These are phyloP conservation scores for Drosophila dunni DNA, from an alignment of 1,140 invertebrate genomes.

Conservation along the genomic window DNA sequence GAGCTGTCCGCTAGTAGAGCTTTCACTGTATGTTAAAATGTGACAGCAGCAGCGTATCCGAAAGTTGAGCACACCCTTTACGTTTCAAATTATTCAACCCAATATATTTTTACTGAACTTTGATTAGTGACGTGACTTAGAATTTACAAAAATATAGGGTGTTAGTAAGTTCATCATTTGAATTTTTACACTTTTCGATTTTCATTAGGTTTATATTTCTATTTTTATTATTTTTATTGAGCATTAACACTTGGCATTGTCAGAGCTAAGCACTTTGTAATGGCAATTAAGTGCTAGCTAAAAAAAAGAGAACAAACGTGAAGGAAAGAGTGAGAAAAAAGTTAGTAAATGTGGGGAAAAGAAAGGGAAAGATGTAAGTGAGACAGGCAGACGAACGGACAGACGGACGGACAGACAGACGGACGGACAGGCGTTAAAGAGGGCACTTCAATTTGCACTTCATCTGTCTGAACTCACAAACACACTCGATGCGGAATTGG, in stretches of 20 bases:
- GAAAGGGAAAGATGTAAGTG: neutral
- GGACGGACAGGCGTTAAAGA: slow-evolving; percentile 31
- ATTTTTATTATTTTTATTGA: slow-evolving; percentile 33
- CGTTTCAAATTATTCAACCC: no score
- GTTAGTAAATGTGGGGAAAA: neutral
- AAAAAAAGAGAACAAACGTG: slow-evolving; percentile 48
- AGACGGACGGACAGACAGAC: slow-evolving; percentile 6
- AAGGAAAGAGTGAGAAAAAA: neutral
- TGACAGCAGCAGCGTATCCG: no score
- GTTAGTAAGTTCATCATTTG: neutral
- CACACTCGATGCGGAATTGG: neutral
- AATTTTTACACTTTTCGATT: neutral
- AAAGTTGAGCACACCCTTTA: no score
- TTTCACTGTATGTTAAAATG: no score
- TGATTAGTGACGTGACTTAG: no score
- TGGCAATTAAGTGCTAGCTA: slow-evolving; percentile 70
- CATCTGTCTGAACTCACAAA: slow-evolving; percentile 45
- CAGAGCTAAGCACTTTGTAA: slow-evolving; percentile 60
- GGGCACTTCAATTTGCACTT: slow-evolving; percentile 75
- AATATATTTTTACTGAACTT: no score
- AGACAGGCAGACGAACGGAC: neutral
- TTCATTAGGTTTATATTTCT: neutral
- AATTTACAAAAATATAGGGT: no score
- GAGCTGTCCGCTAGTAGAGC: no score
- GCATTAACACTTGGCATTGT: slow-evolving; percentile 66